Base-by-base conservation (phyloP, 2,888 invertebrate genomes). In the Sinelater perroti region DNA sequence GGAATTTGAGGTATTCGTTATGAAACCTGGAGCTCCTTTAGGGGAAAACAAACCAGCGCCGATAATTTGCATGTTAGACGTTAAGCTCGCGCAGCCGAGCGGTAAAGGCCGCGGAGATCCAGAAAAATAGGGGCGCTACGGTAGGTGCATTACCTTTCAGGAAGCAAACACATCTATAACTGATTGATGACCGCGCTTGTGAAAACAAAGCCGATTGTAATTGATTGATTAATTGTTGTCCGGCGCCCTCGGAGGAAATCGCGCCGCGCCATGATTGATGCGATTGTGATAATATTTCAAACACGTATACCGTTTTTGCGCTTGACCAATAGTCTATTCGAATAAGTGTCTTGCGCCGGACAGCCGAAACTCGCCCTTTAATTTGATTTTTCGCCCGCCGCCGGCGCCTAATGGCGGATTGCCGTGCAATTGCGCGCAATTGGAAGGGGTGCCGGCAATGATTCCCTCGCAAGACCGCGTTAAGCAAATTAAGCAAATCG, bases 171-270 rank as follows among this genome's bases (percentile, higher is more conserved):
- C 61, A 63, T 63, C 60, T 58, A 56, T 60, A 56, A 50, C 65
- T 57, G 62, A 66, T 63, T 64, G 64, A 64, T 63, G 58, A 62
- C 56, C 60, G 55, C 50, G 52, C 62, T 56, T 54, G 45, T 54
- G 60, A 63, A 66, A 66, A 63, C 63, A 66, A 64, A 64, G 64
- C 61, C 58, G 61, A 62, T 64, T 64, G 66, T 63, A 66, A 66
- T 66, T 64, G 64, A 66, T 66, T 66, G 66, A 66, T 66, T 66
- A 66, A 66, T 66, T 64, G 61, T 58, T 64, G 64, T 62, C 56
- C 63, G 51, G 49, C 61, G 57, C 64, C 63, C 61, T 62, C 62
- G 45, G 62, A 63, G 63, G 54, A 64, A 66, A 61, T 64, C 63
- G 62, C 60, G 60, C 51, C 58, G 54, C 51, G 28, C 53, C 56